Evolutionary conservation across 2,888 invertebrate genomes (phyloP).

Genomic region (Timema podura): DNA sequence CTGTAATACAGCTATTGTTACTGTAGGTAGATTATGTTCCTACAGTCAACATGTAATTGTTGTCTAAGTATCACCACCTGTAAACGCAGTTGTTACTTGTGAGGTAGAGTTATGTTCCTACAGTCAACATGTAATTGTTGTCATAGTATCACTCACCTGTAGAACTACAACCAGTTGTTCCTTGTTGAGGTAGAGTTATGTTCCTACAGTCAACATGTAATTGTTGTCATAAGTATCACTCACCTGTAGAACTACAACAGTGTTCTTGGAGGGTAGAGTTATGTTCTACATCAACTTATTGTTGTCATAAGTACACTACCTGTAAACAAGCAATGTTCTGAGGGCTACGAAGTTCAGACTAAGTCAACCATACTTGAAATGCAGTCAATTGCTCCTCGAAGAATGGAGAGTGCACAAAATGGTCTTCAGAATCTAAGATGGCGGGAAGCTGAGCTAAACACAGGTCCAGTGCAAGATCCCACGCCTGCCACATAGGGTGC

Average conservation of each 20-base stretch:
- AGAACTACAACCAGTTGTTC: too few relatives aligned
- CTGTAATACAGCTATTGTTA: too few relatives aligned
- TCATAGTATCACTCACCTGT: too few relatives aligned
- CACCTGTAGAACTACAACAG: too few relatives aligned
- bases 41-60: not conserved
- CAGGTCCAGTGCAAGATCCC: constrained; percentile 95
- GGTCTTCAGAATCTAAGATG: constrained; percentile 58
- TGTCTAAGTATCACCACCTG: not conserved
- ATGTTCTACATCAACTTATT: not conserved
- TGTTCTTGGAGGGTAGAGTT: too few relatives aligned
- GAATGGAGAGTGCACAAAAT: constrained; percentile 78
- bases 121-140: too few relatives aligned
- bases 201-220: too few relatives aligned
- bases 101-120: too few relatives aligned
- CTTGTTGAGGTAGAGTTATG: too few relatives aligned
- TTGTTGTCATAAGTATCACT: too few relatives aligned
- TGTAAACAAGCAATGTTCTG: constrained; percentile 98
- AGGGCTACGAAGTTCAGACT: constrained; percentile 71
- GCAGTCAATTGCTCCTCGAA: constrained; percentile 98
- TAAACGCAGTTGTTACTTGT: too few relatives aligned
- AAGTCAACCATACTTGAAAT: constrained; percentile 90
- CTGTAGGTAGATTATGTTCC: not conserved
- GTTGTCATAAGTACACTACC: constrained; percentile 48
- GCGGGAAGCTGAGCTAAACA: constrained; percentile 86
- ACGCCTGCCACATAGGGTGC: constrained; percentile 94